phyloP scores from a whole-genome alignment of 2,888 invertebrate genomes.

The Caenorhabditis macrosperma region DNA sequence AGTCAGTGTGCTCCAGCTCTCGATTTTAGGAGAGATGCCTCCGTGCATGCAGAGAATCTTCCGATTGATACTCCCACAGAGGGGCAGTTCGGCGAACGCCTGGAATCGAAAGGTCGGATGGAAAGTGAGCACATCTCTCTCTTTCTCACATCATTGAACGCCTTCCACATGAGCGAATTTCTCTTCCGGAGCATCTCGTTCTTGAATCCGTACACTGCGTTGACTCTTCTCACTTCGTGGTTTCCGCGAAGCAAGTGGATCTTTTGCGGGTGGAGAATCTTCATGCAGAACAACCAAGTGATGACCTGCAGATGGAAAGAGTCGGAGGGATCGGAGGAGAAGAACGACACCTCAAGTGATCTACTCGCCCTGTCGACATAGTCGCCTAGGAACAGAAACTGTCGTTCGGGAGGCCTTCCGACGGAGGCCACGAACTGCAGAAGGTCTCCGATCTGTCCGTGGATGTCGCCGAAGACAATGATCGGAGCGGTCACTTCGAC shows the following conservation, averaged over 20 bases:
- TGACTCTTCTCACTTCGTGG: conserved; percentile 71
- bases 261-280: conserved; percentile 62
- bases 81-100: conserved; percentile 71
- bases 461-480: conserved; percentile 68
- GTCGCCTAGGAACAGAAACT: conserved; percentile 72
- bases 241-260: conserved; percentile 70
- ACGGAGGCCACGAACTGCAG: conserved; percentile 57
- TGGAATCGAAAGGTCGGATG: too few species aligned
- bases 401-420: conserved; percentile 65
- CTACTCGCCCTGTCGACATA: conserved; percentile 69
- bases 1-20: conserved; percentile 59
- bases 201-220: conserved; percentile 69
- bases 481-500: conserved; percentile 61
- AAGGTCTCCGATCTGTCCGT: conserved; percentile 72
- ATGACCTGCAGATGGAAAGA: conserved; percentile 45
- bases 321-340: not conserved
- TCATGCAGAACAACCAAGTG: conserved; percentile 70
- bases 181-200: conserved; percentile 65
- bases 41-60: conserved; percentile 75
- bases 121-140: not conserved
- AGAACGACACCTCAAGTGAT: conserved; percentile 68
- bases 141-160: conserved; percentile 57
- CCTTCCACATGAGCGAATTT: conserved; percentile 58
- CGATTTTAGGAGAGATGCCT: conserved; percentile 72
- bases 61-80: conserved; percentile 66